These are phyloP conservation scores for Callipepla californica DNA, from an alignment of 2,113 vertebrate genomes.

Conservation along the genomic window DNA sequence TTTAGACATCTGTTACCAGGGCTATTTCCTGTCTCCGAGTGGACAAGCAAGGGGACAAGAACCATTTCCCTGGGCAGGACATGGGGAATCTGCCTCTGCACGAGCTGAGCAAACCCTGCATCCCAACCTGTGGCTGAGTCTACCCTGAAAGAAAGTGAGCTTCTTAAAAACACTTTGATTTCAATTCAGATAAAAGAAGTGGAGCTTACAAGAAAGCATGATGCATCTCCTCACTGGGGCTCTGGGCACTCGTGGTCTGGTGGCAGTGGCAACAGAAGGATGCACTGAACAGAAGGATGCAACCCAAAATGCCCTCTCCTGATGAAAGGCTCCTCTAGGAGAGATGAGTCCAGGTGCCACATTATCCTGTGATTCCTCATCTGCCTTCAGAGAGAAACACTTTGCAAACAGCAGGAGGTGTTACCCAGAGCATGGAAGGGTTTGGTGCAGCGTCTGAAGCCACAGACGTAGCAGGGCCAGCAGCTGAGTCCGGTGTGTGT, in stretches of 20 bases:
- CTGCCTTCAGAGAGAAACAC: not conserved
- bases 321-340: not conserved
- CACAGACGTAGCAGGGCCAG: not conserved
- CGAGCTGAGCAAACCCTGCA: not conserved
- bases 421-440: not conserved
- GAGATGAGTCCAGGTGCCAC: not conserved
- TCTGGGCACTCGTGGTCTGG: rapidly evolving
- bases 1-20: not conserved
- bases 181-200: not conserved
- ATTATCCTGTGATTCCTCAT: not conserved
- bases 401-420: not conserved
- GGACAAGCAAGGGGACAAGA: not conserved
- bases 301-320: not conserved
- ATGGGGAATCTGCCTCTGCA: not conserved
- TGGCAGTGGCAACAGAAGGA: not conserved
- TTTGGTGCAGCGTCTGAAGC: not conserved
- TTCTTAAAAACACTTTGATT: not conserved
- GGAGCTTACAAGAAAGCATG: not conserved
- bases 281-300: not conserved
- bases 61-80: not conserved
- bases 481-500: not conserved
- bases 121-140: not conserved
- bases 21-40: not conserved
- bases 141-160: not conserved
- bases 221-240: not conserved